These are phyloP conservation scores for Sinhomidia bicolor DNA, from an alignment of 2,888 invertebrate genomes.

Conservation along the genomic window DNA sequence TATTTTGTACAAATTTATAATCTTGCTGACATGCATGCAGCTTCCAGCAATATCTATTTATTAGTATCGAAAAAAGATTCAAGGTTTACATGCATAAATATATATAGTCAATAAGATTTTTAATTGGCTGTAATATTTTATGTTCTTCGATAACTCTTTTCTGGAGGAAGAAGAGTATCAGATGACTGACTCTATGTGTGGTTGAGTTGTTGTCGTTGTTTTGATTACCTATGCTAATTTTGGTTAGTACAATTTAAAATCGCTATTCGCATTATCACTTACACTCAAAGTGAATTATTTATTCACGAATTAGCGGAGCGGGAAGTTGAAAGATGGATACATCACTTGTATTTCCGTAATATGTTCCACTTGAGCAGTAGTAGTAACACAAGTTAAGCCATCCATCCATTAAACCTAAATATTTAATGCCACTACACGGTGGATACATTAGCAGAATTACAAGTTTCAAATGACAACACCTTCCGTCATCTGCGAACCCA, in stretches of 20 bases:
- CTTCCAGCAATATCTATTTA: constrained; percentile 11
- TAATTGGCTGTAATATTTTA: not conserved
- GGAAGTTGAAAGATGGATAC: constrained; percentile 51
- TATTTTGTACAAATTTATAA: constrained; percentile 35
- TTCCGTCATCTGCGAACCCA: constrained; percentile 45
- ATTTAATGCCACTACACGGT: constrained; percentile 11
- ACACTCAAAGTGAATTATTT: constrained; percentile 56
- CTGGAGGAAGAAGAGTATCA: too few relatives aligned
- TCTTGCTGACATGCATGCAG: constrained; percentile 33
- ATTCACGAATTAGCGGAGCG: constrained; percentile 66
- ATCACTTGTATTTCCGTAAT: constrained; percentile 57
- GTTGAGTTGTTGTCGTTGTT: constrained; percentile 28
- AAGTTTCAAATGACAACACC: constrained; percentile 51
- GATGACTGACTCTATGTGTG: too few relatives aligned
- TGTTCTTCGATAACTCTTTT: not conserved
- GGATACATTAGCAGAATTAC: constrained; percentile 1
- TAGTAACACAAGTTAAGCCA: not conserved
- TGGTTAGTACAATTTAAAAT: constrained; percentile 50
- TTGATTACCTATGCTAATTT: constrained; percentile 53
- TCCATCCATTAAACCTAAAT: constrained; percentile 3
- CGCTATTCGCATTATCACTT: constrained; percentile 55
- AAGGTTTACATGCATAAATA: not conserved
- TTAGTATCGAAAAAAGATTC: not conserved
- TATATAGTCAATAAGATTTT: not conserved
- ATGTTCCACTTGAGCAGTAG: not conserved